These are phyloP conservation scores for Xenopus laevis DNA, from an alignment of 2,113 vertebrate species.

Conservation along the genomic window DNA sequence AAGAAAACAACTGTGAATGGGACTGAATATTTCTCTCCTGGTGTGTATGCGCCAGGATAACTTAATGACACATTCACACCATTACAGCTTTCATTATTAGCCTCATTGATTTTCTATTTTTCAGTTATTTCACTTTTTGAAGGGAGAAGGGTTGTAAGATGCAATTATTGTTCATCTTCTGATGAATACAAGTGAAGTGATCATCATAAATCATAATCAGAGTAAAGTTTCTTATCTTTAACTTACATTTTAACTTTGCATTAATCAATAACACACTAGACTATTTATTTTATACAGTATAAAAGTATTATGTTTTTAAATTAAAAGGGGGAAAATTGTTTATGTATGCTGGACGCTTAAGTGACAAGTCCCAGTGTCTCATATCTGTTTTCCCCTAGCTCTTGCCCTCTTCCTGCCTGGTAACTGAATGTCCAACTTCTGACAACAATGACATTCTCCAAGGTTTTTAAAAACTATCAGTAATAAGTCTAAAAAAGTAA, in stretches of 20 bases:
- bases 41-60: background rate
- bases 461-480: too few relatives aligned
- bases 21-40: background rate
- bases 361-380: too few relatives aligned
- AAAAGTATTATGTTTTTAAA: background rate
- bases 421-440: too few relatives aligned
- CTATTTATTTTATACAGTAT: background rate
- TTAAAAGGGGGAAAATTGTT: too few relatives aligned
- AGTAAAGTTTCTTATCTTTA: background rate
- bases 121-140: constrained; percentile 2
- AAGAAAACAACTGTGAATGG: background rate
- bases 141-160: background rate
- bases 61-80: constrained; percentile 1
- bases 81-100: constrained; percentile 2
- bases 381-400: too few relatives aligned
- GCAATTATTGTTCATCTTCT: constrained; percentile 4
- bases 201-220: background rate
- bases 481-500: too few relatives aligned
- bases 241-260: background rate
- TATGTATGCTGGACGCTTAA: too few relatives aligned
- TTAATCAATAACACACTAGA: background rate
- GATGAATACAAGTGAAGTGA: background rate
- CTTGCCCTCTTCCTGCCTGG: too few relatives aligned
- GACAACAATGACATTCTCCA: too few relatives aligned
- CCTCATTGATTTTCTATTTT: constrained; percentile 5